These are phyloP conservation scores for Spisula solida DNA, from an alignment of 2,888 invertebrate genomes.

Conservation along the genomic window DNA sequence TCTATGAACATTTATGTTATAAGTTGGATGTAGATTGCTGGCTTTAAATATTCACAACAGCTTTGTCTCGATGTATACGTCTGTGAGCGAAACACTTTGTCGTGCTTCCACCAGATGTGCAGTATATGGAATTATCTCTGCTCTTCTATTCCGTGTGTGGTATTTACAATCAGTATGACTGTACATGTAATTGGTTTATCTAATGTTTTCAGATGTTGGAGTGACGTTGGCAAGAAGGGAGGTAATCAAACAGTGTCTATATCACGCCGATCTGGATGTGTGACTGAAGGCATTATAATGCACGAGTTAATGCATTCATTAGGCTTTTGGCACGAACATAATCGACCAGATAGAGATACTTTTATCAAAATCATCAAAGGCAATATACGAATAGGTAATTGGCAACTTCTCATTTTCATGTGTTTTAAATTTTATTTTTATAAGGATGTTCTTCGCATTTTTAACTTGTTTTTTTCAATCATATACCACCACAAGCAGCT, in stretches of 20 bases:
- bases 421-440: neutral
- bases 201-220: conserved; percentile 90
- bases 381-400: conserved; percentile 77
- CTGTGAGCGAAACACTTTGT: no score
- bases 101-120: no score
- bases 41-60: no score
- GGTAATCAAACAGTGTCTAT: conserved; percentile 92
- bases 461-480: no score
- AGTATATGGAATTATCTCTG: no score
- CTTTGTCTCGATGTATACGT: no score
- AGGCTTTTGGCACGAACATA: conserved; percentile 95
- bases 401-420: neutral
- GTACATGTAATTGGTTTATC: no score
- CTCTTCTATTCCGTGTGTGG: no score
- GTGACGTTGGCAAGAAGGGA: conserved; percentile 92
- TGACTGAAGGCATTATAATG: conserved; percentile 90
- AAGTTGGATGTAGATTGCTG: no score
- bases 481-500: no score
- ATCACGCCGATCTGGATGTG: conserved; percentile 87
- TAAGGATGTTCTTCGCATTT: neutral
- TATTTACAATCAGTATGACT: no score
- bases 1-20: no score
- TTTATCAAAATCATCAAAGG: conserved; percentile 89
- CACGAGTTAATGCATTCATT: conserved; percentile 94
- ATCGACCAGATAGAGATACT: conserved; percentile 92